A percentile compares a stretch with the other conserved stretches of the same genome.
These are phyloP conservation scores for Arctopsyche grandis DNA, from an alignment of 1,140 invertebrate genomes.

Conservation along the genomic window DNA sequence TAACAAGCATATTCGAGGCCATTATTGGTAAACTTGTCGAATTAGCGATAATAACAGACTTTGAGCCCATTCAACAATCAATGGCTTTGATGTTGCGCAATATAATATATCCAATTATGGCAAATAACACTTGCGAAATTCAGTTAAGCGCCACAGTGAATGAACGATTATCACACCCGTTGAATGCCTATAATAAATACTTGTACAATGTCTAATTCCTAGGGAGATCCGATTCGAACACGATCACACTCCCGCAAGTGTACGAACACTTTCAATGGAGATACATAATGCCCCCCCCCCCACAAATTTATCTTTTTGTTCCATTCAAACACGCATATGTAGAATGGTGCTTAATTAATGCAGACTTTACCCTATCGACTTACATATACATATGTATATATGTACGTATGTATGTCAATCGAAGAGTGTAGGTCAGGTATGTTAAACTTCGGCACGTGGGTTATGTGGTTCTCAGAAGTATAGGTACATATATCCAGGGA, in stretches of 20 bases:
- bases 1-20: background rate
- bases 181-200: slow-evolving; percentile 1
- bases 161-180: slow-evolving; percentile 11
- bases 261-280: background rate
- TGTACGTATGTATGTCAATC: too few relatives aligned
- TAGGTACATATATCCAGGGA: too few relatives aligned
- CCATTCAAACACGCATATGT: too few relatives aligned
- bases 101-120: slow-evolving; percentile 21
- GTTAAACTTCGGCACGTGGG: too few relatives aligned
- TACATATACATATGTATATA: too few relatives aligned
- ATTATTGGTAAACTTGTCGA: slow-evolving; percentile 11
- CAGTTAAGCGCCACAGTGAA: slow-evolving; percentile 9
- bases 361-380: too few relatives aligned
- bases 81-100: slow-evolving; percentile 5
- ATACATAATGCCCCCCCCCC: background rate
- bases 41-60: background rate
- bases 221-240: background rate
- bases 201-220: slow-evolving; percentile 16
- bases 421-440: too few relatives aligned
- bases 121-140: slow-evolving; percentile 12
- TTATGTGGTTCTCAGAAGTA: too few relatives aligned
- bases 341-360: too few relatives aligned
- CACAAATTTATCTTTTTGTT: background rate
- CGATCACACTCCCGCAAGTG: background rate
- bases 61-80: background rate